phyloP scores from a whole-genome alignment of 1,140 invertebrate species.

The Tetragnatha versicolor region DNA sequence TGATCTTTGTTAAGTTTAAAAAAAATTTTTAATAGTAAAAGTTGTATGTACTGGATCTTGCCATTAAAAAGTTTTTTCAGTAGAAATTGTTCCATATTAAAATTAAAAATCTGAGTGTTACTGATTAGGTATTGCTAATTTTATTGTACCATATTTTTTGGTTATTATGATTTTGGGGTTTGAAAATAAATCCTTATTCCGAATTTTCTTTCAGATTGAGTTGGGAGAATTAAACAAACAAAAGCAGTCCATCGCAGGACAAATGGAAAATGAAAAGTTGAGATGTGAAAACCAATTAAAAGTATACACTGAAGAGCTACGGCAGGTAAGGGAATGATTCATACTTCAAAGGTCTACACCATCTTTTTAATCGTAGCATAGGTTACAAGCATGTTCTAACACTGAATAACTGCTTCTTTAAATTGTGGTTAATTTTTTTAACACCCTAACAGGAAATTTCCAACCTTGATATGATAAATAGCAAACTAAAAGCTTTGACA shows the following conservation, averaged over 20 bases:
- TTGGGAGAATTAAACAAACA: slow-evolving; percentile 37
- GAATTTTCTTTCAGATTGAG: slow-evolving; percentile 29
- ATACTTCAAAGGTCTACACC: neutral
- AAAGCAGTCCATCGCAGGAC: slow-evolving; percentile 25
- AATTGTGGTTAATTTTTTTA: neutral
- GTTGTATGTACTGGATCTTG: too few species aligned
- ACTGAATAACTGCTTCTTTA: neutral
- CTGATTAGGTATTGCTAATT: too few species aligned
- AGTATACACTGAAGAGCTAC: slow-evolving; percentile 29
- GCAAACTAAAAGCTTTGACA: slow-evolving; percentile 43
- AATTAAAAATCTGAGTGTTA: too few species aligned
- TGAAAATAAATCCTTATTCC: neutral
- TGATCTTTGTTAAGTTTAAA: too few species aligned
- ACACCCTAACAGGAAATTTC: slow-evolving; percentile 31
- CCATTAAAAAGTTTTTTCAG: too few species aligned
- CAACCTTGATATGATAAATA: slow-evolving; percentile 37
- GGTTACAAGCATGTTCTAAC: neutral
- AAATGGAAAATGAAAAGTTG: slow-evolving; percentile 45
- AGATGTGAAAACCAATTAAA: slow-evolving; percentile 49
- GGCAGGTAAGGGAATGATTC: slow-evolving; percentile 46
- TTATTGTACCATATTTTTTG: too few species aligned
- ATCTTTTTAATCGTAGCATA: neutral
- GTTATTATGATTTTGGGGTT: too few species aligned
- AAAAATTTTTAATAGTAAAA: too few species aligned
- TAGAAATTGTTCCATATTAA: too few species aligned